Evolutionary conservation across 2,113 vertebrate genomes (phyloP).

Genomic region (Orientallactaga bullata): DNA sequence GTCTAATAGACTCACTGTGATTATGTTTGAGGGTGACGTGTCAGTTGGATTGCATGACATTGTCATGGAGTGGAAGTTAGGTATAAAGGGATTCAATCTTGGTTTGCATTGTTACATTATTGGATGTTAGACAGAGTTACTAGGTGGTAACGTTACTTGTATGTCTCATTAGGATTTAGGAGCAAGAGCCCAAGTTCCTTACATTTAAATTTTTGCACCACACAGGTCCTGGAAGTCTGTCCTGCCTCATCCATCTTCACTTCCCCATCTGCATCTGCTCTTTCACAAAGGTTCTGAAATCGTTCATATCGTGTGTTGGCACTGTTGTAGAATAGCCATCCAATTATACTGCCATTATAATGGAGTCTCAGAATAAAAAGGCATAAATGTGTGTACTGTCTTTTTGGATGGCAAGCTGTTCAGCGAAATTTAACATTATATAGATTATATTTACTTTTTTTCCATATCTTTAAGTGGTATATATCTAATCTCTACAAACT

Average conservation of each 20-base stretch:
- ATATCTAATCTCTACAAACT: background rate
- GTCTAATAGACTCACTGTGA: background rate
- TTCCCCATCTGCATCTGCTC: background rate
- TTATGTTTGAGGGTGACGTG: background rate
- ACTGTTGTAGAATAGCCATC: background rate
- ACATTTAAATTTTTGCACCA: no score
- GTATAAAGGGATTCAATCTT: background rate
- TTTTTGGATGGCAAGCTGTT: background rate
- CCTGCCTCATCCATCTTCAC: background rate
- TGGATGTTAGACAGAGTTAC: background rate
- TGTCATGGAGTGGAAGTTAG: background rate
- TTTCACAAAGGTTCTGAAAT: background rate
- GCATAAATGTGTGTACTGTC: background rate
- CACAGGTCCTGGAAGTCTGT: background rate
- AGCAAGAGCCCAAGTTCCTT: no score
- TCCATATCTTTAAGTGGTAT: background rate
- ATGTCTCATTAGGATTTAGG: background rate
- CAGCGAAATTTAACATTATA: background rate
- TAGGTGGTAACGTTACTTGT: background rate
- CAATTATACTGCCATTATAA: background rate
- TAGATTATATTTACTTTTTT: background rate
- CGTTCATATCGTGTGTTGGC: background rate
- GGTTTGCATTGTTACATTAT: background rate
- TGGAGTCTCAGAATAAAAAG: background rate
- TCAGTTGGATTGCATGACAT: background rate